Evolutionary conservation across 2,888 invertebrate genomes (phyloP), one percentile per base, ranked within the genome.

Genomic region (Drosophila diplacantha): DNA sequence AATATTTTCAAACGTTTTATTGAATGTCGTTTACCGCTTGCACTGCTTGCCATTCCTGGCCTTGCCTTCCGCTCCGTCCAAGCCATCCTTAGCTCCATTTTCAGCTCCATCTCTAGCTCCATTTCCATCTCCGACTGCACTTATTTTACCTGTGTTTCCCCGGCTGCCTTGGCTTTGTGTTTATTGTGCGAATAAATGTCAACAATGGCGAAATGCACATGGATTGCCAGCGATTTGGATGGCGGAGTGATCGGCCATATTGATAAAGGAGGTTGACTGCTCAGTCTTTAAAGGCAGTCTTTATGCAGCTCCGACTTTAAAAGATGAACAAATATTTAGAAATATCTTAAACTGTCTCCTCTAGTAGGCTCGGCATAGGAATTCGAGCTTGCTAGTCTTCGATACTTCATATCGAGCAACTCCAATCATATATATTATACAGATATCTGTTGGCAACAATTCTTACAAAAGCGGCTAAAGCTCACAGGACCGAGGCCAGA

Each of bases 1-100:
- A 71, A 77, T 79, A 83, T 81, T 74, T 69, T 58, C 71, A 75
- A 79, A 71, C 83, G 81, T 77, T 79, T 81, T 83, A 83, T 83
- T 81, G 83, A 77, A 83, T 75, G 81, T 69, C 78, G 68, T 77
- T 80, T 61, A 67, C 70, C 44, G 44, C 43, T 31, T 24, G 47
- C 66, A 37, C 32, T 32, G 56, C 16, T 31, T 60, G 41, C 39
- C 49, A 22, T 20, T 35, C 14, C 39, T 43, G 31, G 47, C 34
- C 22, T 32, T 46, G n/a, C 57, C 43, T 58, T 44, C 6, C 53
- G 14, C 16, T 32, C 32, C 38, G 24, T 26, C 32, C 38, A 32
- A 26, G 32, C 56, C 56, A 56, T 20, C 32, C 32, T 29, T 11
- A 58, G 34, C 39, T 55, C 32, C 41, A 57, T 57, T 22, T 20